Conservation (phyloP, 2,113 vertebrate species). For the Corythornis madagascariensis region DNA sequence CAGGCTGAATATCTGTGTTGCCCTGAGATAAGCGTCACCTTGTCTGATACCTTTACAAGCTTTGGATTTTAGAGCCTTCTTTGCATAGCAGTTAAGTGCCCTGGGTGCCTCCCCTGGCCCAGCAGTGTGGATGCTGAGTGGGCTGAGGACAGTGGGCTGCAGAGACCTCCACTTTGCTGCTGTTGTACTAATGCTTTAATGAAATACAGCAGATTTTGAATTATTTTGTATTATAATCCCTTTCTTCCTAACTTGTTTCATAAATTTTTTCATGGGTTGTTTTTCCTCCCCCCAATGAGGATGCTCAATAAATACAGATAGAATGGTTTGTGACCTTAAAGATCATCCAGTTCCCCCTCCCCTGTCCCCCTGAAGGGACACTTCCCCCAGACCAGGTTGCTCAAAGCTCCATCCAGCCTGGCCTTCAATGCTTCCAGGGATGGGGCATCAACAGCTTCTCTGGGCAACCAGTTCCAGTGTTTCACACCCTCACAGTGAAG, state of each 20-base stretch:
- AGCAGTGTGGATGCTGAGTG: rapidly evolving
- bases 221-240: neutral
- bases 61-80: neutral
- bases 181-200: too few relatives aligned
- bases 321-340: neutral
- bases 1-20: neutral
- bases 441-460: neutral
- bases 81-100: neutral
- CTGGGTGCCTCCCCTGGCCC: rapidly evolving
- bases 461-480: neutral
- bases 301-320: rapidly evolving
- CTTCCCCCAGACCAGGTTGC: neutral
- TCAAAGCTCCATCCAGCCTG: neutral
- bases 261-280: neutral
- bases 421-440: neutral
- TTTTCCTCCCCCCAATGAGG: neutral
- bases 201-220: neutral
- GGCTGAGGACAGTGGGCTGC: neutral
- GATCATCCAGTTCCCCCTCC: too few relatives aligned
- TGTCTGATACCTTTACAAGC: rapidly evolving
- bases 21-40: neutral
- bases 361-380: neutral
- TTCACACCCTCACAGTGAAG: neutral
- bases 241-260: neutral
- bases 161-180: neutral